Conservation (phyloP, 2,888 invertebrate species). For the Rhagium mordax region DNA sequence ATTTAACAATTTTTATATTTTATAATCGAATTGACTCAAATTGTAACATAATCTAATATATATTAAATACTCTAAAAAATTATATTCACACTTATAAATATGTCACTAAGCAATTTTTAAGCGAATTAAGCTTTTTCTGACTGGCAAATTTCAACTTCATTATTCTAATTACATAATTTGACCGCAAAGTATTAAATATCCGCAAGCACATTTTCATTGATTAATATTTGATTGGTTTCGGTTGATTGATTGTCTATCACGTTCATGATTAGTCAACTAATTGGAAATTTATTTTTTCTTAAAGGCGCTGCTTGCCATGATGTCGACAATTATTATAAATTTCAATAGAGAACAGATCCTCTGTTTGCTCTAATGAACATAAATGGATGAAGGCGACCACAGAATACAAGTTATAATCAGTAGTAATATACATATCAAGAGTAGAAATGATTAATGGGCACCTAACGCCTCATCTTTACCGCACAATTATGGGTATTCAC, state of each 20-base stretch:
- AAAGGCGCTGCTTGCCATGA: neutral
- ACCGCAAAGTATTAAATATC: no score
- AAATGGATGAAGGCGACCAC: constrained; percentile 11
- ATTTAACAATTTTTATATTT: no score
- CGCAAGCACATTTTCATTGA: no score
- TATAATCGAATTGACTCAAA: no score
- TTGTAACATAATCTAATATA: no score
- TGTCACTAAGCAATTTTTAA: no score
- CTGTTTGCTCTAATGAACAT: constrained; percentile 14
- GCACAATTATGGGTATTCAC: constrained; percentile 6
- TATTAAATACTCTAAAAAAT: no score
- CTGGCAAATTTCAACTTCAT: no score
- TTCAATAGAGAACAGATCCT: neutral
- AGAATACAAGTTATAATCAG: constrained; percentile 24
- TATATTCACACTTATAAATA: no score
- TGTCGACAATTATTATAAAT: constrained; percentile 3
- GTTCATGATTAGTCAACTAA: neutral
- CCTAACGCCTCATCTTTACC: constrained; percentile 7
- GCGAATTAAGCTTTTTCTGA: no score
- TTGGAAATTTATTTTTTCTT: neutral
- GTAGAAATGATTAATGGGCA: constrained; percentile 21
- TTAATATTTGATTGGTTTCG: no score
- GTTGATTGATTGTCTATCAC: neutral
- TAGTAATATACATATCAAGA: constrained; percentile 29
- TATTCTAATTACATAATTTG: no score